A percentile compares a stretch with the other conserved stretches of the same genome.
phyloP scores from a whole-genome alignment of 2,797 vertebrate species.

The Pristis pectinata region DNA sequence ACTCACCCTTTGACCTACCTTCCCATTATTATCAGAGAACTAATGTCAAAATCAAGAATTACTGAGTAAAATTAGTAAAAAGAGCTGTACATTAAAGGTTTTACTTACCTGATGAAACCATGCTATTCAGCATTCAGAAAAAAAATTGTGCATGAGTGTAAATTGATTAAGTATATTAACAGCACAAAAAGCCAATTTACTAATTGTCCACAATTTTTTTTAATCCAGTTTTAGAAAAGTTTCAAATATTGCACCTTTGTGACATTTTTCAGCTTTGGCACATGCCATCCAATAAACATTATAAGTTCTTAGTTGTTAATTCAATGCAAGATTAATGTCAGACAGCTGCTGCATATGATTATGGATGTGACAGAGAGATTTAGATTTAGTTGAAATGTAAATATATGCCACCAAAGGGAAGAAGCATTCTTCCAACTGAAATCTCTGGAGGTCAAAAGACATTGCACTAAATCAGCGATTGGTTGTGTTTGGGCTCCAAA shows the following conservation, averaged over 20 bases:
- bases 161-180: not conserved
- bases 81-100: not conserved
- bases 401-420: not conserved
- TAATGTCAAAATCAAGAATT: not conserved
- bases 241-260: not conserved
- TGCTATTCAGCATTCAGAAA: not conserved
- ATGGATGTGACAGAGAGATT: not conserved
- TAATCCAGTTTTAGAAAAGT: not conserved
- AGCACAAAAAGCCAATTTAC: not conserved
- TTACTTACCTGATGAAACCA: not conserved
- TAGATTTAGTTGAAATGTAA: not conserved
- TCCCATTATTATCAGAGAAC: too few relatives aligned
- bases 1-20: too few relatives aligned
- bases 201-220: not conserved
- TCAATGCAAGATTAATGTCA: not conserved
- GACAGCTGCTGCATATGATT: not conserved
- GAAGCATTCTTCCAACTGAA: not conserved
- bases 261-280: not conserved
- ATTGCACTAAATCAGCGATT: not conserved
- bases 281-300: not conserved
- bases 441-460: not conserved
- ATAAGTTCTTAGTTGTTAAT: not conserved
- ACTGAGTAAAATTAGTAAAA: not conserved
- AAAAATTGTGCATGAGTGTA: not conserved
- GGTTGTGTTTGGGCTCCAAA: not conserved